phyloP scores from a whole-genome alignment of 2,888 invertebrate genomes.

The Bellardia pandia region DNA sequence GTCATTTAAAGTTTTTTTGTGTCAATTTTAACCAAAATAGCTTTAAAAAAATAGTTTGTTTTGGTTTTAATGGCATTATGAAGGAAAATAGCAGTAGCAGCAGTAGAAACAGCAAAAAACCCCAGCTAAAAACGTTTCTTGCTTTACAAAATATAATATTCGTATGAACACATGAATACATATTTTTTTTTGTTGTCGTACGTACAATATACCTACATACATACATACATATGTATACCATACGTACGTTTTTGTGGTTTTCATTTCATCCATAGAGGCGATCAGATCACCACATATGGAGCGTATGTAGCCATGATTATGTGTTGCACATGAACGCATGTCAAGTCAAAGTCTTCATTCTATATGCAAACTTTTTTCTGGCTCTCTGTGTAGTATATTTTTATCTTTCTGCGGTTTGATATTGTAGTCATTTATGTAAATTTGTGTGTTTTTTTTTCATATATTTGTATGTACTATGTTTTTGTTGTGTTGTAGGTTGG shows the following conservation, averaged over 20 bases:
- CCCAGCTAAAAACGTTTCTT: constrained; percentile 55
- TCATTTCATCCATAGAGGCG: constrained; percentile 48
- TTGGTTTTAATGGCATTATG: constrained; percentile 49
- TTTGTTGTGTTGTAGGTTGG: constrained; percentile 55
- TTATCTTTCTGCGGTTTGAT: constrained; percentile 60
- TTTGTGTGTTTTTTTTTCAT: constrained; percentile 47
- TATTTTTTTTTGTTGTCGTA: constrained; percentile 23
- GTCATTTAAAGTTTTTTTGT: constrained; percentile 54
- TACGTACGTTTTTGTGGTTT: constrained; percentile 61
- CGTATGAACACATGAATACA: constrained; percentile 2
- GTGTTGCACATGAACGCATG: constrained; percentile 33
- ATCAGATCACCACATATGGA: constrained; percentile 54
- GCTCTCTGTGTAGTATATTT: constrained; percentile 44
- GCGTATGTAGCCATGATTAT: constrained; percentile 2
- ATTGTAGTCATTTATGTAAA: constrained; percentile 62
- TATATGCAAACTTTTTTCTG: constrained; percentile 24
- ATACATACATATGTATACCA: neutral
- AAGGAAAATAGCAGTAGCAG: constrained; percentile 1
- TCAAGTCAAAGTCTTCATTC: constrained; percentile 59
- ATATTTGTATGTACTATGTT: constrained; percentile 33
- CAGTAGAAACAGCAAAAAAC: constrained; percentile 33
- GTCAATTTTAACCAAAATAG: constrained; percentile 51
- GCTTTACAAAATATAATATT: constrained; percentile 58
- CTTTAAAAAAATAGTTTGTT: constrained; percentile 53
- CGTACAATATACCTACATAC: neutral